Percentiles rank a stretch among this genome's conserved stretches.
Evolutionary conservation across 2,888 invertebrate species (phyloP).

Genomic region (Colostygia pectinataria): DNA sequence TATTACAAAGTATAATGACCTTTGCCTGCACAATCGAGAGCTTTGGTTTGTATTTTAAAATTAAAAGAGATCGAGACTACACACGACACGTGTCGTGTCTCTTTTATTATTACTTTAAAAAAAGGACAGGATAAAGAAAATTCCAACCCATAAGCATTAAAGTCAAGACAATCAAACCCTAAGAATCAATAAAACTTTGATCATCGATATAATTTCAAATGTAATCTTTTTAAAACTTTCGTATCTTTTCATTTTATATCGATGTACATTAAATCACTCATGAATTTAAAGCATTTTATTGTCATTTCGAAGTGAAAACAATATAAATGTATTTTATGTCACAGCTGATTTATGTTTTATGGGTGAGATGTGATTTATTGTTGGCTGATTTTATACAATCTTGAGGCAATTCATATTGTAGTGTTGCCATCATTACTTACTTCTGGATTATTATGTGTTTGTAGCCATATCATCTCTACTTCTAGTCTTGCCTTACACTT

Average conservation of each 20-base stretch:
- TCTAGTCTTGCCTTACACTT: too few species aligned
- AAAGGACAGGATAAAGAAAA: slow-evolving; percentile 25
- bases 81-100: not conserved
- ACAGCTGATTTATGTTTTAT: slow-evolving; percentile 78
- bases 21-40: slow-evolving; percentile 1
- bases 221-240: slow-evolving; percentile 48
- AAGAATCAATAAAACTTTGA: slow-evolving; percentile 58
- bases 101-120: slow-evolving; percentile 15
- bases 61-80: not conserved
- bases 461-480: not conserved
- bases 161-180: slow-evolving; percentile 46
- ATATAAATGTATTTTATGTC: slow-evolving; percentile 80
- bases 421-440: slow-evolving; percentile 6
- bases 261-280: slow-evolving; percentile 73
- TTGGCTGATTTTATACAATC: slow-evolving; percentile 69
- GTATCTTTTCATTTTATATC: slow-evolving; percentile 57
- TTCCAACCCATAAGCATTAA: slow-evolving; percentile 36
- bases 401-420: slow-evolving; percentile 45
- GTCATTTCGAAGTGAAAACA: slow-evolving; percentile 79
- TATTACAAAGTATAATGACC: slow-evolving; percentile 58
- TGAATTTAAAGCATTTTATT: slow-evolving; percentile 79
- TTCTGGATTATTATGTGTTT: slow-evolving; percentile 4
- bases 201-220: slow-evolving; percentile 55
- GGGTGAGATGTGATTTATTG: slow-evolving; percentile 78
- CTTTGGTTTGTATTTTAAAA: slow-evolving; percentile 9